Evolutionary conservation across 2,797 vertebrate genomes (phyloP), one percentile per base, ranked within the genome.

Genomic region (Crocidura indochinensis): DNA sequence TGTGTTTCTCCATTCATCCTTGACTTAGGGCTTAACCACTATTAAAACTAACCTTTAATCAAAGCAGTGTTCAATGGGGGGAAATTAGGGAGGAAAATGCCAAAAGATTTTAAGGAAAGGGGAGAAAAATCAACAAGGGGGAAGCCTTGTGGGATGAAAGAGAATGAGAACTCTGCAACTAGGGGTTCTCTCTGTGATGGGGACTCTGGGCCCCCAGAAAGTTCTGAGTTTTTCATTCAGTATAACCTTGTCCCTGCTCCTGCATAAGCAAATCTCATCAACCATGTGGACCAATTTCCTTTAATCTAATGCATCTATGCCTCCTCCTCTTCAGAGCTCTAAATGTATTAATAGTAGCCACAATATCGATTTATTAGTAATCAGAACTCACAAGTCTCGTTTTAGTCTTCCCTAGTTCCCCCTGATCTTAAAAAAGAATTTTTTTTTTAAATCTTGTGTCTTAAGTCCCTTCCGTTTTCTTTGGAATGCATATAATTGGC

Each of bases 401-500:
- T 87, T 95, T 27, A 87, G 68, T 94, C 56, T 87, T 91, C 75
- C 90, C 89, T 84, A 71, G 93, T 95, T 96, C 78, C 88, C 47
- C 49, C 91, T 82, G 62, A 96, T 90, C 81, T 31, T 93, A 95
- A 60, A 60, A 60, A 56, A 56, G 17, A 56, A 89, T 38, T 38
- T 38, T 38, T 38, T 38, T 38, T 38, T n/a, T n/a, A 67, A 82
- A 94, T 91, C 83, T 93, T 95, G 93, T 96, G 79, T 95, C 96
- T 95, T 94, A 89, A 93, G 88, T 94, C 95, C 91, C 95, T 91
- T 90, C 88, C 96, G 94, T 94, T 98, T 97, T 96, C 75, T 60
- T 85, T 97, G 97, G 97, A 98, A 97, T 97, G 96, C 69, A 95
- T 69, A 95, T 97, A 96, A 96, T 97, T 96, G 96, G 90, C 96